Conservation (phyloP, 2,113 vertebrate species). For the Microtus oregoni region DNA sequence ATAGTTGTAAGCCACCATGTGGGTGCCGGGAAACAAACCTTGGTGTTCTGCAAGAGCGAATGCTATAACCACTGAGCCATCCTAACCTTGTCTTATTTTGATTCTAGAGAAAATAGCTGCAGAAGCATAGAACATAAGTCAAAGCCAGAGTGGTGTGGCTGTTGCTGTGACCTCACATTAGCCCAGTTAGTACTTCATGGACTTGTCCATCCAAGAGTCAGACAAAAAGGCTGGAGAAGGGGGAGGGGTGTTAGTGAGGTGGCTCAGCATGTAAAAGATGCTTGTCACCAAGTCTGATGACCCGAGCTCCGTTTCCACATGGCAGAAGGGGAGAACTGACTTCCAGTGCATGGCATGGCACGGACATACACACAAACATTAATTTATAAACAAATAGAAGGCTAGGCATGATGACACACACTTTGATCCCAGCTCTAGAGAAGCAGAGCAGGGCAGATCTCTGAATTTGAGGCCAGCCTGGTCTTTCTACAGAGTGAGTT, state of each 20-base stretch:
- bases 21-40: background rate
- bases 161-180: background rate
- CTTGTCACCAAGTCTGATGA: background rate
- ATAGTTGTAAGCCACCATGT: background rate
- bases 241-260: too few species aligned
- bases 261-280: background rate
- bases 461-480: background rate
- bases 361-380: too few species aligned
- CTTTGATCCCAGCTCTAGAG: background rate
- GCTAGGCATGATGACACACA: too few species aligned
- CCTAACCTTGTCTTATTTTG: background rate
- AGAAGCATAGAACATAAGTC: background rate
- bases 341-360: background rate
- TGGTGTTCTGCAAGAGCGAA: background rate
- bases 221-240: background rate
- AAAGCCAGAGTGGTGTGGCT: background rate
- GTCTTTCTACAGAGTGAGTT: background rate
- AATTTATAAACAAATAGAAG: background rate
- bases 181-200: background rate
- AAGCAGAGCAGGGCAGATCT: background rate
- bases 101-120: constrained; percentile 30
- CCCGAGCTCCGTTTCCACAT: background rate
- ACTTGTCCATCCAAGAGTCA: background rate
- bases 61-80: background rate
- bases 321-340: background rate